These are phyloP conservation scores for Myotis pilosus DNA, from an alignment of 2,797 vertebrate species.

Conservation along the genomic window DNA sequence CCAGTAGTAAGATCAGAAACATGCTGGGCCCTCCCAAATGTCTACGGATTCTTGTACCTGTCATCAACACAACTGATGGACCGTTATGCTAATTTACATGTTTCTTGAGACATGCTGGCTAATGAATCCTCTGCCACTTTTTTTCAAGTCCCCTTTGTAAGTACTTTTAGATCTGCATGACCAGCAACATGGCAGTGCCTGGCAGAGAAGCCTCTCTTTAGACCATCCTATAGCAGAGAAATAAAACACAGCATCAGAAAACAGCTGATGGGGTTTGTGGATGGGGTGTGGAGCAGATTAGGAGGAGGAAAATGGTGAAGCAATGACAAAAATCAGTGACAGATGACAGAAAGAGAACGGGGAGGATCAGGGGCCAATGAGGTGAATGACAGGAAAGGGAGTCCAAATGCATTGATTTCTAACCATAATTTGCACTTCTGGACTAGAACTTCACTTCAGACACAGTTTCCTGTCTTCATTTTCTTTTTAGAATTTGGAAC, in stretches of 20 bases:
- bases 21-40: neutral
- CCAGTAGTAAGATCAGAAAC: neutral
- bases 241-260: neutral
- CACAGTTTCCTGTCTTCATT: neutral
- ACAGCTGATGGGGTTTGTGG: neutral
- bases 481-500: neutral
- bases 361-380: no score
- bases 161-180: neutral
- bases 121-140: conserved; percentile 15
- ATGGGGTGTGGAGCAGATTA: neutral
- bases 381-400: neutral
- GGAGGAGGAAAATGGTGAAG: neutral
- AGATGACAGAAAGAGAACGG: neutral
- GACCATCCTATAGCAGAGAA: neutral
- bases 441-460: neutral
- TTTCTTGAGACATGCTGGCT: neutral
- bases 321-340: neutral
- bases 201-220: neutral
- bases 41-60: neutral
- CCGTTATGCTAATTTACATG: neutral
- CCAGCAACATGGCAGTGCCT: neutral
- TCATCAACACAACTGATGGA: neutral
- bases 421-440: neutral
- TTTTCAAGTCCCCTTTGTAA: neutral
- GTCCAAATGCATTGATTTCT: neutral